Conservation (phyloP, 2,888 invertebrate genomes). For the Acanthosepion lycidas region DNA sequence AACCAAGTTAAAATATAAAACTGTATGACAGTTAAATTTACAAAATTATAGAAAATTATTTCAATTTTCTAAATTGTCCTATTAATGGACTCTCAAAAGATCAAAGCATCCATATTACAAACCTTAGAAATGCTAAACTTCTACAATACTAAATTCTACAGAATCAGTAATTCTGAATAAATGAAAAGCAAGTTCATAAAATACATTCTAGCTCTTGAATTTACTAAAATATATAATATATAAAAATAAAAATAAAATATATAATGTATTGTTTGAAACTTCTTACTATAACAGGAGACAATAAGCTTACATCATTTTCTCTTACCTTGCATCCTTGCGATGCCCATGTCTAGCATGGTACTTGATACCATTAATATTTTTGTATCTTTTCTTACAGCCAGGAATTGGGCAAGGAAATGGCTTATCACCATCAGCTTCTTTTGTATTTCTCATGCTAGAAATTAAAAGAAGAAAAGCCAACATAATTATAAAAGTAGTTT, state of each 20-base stretch:
- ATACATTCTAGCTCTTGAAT: background rate
- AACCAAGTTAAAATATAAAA: too few relatives aligned
- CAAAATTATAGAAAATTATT: background rate
- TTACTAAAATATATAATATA: too few relatives aligned
- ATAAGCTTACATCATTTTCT: background rate
- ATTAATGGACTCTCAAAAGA: too few relatives aligned
- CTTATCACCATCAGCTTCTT: constrained; percentile 79
- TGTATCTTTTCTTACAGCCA: constrained; percentile 89
- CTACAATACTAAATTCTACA: background rate
- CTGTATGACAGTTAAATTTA: background rate
- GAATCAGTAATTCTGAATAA: too few relatives aligned
- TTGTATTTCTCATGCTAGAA: constrained; percentile 66
- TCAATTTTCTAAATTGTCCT: background rate
- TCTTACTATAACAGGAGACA: too few relatives aligned
- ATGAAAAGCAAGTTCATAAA: background rate
- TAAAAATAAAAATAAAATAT: too few relatives aligned
- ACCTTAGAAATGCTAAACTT: background rate
- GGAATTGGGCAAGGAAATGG: constrained; percentile 89
- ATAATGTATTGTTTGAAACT: too few relatives aligned
- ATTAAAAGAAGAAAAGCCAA: background rate
- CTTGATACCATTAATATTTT: constrained; percentile 90
- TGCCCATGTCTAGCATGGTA: constrained; percentile 91
- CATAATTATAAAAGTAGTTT: background rate
- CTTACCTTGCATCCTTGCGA: constrained; percentile 87
- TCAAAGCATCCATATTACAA: too few relatives aligned